Evolutionary conservation across 2,888 invertebrate species (phyloP), one percentile per base, ranked within the genome.

Genomic region (Boloria selene): DNA sequence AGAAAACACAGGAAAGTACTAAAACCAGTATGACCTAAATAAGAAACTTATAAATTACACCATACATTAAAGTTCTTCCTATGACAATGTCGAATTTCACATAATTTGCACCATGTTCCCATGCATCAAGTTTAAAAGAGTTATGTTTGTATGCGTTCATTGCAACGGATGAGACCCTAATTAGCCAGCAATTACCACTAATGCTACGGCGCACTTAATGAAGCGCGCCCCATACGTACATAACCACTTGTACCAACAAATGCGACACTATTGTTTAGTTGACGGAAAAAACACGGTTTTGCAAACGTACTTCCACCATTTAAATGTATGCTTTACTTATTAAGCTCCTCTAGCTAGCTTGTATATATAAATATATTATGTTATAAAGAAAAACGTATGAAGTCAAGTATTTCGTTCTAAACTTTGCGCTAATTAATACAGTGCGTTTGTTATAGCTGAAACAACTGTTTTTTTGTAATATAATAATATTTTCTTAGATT

Each of bases 121-220:
- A 71, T 75, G 73, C 49, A 67, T 63, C 72, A 64, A 69, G 67
- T 72, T 73, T 75, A 77, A 70, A 72, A 73, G 74, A 61, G 67
- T 71, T 68, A 49, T 59, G 60, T 65, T 73, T 77, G 77, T 80
- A 76, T 75, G 79, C 72, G 77, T 77, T 68, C 66, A 79, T 79
- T 80, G 83, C 84, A 83, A 79, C 85, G 85, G 85, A 86, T 85
- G 86, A 80, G 80, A 80, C 79, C 79, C 87, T 88, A 88, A 88
- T 88, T 88, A 88, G 85, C 82, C 79, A 70, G 81, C 87, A 87
- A 88, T 88, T 87, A 87, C 83, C 78, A 77, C 85, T 88, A 88
- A 88, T 88, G 87, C 85, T 78, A 79, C 80, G 76, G 75, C 80
- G 77, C 82, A 82, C 79, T 85, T 87, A 86, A 84, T 83, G 83